Percentiles rank a stretch among this genome's conserved stretches.
phyloP scores from a whole-genome alignment of 2,113 vertebrate genomes.

The Callithrix jacchus region DNA sequence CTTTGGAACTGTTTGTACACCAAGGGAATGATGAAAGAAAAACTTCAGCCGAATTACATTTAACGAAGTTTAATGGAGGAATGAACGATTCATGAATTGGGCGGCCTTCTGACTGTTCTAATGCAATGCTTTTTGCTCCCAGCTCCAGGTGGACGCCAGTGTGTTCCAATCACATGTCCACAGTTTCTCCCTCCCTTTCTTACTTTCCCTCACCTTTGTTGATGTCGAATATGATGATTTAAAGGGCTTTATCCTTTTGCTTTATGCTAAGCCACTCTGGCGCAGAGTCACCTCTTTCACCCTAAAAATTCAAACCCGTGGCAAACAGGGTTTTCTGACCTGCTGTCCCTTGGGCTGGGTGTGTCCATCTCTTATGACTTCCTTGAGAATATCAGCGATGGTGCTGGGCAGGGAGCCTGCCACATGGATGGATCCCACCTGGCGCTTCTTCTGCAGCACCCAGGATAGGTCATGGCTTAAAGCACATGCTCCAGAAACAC shows the following conservation, averaged over 20 bases:
- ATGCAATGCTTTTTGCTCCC: not conserved
- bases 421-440: accelerated
- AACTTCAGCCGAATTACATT: no score
- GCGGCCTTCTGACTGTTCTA: no score
- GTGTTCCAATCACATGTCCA: not conserved
- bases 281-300: not conserved
- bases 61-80: no score
- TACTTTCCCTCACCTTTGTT: not conserved
- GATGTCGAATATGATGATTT: not conserved
- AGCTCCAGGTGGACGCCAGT: accelerated
- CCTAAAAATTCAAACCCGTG: not conserved
- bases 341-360: accelerated
- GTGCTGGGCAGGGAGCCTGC: not conserved
- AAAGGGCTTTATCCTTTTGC: not conserved
- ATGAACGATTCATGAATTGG: no score
- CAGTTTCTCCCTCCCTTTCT: not conserved
- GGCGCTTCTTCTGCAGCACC: no score
- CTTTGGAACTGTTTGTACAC: no score
- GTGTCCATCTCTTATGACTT: not conserved
- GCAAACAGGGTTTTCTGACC: not conserved
- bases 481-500: not conserved
- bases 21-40: no score
- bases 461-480: accelerated
- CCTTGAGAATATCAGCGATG: accelerated
- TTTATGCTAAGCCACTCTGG: not conserved